A percentile compares a stretch with the other conserved stretches of the same genome.
phyloP scores from a whole-genome alignment of 64 coral and sea anemone species.

The Catalaphyllia jardinei region DNA sequence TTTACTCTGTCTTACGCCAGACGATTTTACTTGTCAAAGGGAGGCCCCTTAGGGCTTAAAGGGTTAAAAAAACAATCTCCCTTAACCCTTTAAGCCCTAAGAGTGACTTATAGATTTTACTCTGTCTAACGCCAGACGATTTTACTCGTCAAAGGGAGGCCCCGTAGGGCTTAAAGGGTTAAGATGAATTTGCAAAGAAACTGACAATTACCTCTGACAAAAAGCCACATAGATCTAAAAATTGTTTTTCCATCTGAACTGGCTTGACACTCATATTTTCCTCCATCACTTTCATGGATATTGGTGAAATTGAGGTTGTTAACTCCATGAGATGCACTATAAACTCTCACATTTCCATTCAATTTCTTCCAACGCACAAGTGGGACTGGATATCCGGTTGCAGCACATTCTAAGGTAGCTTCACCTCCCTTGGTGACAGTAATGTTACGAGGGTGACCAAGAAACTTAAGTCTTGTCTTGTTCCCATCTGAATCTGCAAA shows the following conservation, averaged over 20 bases:
- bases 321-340: conserved; percentile 16
- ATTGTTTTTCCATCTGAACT: conserved; percentile 71
- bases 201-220: conserved; percentile 71
- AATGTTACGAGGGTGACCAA: conserved; percentile 59
- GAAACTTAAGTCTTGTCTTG: conserved; percentile 12
- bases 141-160: no score
- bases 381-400: conserved; percentile 70
- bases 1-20: no score
- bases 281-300: conserved; percentile 56
- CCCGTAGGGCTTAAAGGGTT: no score
- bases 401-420: conserved; percentile 75
- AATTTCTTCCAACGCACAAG: conserved; percentile 77
- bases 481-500: conserved; percentile 14
- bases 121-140: no score
- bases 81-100: no score
- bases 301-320: conserved; percentile 60
- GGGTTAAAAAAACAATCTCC: no score
- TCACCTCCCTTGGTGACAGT: conserved; percentile 44
- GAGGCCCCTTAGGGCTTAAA: no score
- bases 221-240: conserved; percentile 59
- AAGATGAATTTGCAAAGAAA: neutral
- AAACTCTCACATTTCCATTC: neutral
- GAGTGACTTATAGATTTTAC: no score
- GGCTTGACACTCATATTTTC: conserved; percentile 72
- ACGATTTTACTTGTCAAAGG: no score